Percentiles rank a stretch among this genome's conserved stretches.
phyloP scores from a whole-genome alignment of 1,140 invertebrate species.

The Ceratosolen solmsi region DNA sequence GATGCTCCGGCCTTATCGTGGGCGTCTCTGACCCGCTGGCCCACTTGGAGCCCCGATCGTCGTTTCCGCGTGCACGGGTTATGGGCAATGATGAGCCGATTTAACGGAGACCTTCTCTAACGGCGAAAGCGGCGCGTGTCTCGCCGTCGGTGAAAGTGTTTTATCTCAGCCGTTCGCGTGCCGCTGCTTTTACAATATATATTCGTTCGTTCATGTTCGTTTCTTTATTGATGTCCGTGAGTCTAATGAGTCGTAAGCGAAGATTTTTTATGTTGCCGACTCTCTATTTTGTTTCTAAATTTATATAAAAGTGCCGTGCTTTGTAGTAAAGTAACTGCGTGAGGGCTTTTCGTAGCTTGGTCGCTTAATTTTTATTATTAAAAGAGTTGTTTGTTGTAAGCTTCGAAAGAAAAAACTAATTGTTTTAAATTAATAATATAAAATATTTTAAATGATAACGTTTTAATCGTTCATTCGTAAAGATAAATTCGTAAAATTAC shows the following conservation, averaged over 20 bases:
- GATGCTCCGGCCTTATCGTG: conserved; percentile 34
- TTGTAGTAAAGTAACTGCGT: no score
- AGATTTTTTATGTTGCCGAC: not conserved
- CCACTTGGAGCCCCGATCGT: conserved; percentile 22
- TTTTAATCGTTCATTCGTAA: no score
- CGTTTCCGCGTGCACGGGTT: not conserved
- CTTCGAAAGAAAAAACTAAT: no score
- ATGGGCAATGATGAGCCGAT: conserved; percentile 18
- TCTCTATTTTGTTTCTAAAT: not conserved
- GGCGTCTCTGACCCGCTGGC: conserved; percentile 41
- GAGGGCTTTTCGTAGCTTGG: no score
- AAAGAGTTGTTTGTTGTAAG: no score
- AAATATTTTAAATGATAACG: no score
- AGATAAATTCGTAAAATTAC: no score
- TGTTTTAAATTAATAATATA: no score
- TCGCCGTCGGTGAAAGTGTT: conserved; percentile 41
- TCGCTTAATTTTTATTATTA: no score
- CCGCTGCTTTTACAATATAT: not conserved
- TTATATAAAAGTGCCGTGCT: no score
- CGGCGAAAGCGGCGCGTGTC: conserved; percentile 59
- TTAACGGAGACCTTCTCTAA: not conserved
- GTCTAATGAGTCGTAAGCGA: not conserved
- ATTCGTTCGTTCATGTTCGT: not conserved
- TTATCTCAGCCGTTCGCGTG: conserved; percentile 32
- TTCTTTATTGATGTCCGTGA: not conserved